phyloP scores from a whole-genome alignment of 2,888 invertebrate species.

The Erebia epiphron region DNA sequence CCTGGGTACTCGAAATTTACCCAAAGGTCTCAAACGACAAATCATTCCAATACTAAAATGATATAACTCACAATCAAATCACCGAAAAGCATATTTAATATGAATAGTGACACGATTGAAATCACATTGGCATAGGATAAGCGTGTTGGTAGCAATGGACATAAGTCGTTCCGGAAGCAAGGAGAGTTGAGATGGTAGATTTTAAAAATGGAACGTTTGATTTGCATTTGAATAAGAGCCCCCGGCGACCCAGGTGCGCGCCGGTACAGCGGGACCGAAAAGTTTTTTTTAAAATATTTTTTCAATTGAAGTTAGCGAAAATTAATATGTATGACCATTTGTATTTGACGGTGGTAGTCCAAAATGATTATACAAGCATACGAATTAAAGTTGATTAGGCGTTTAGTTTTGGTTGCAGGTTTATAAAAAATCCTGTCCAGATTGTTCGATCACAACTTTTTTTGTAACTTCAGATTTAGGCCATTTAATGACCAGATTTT shows the following conservation, averaged over 20 bases:
- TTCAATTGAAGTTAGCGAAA: conserved; percentile 47
- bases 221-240: conserved; percentile 84
- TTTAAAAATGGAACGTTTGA: conserved; percentile 84
- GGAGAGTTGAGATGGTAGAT: conserved; percentile 80
- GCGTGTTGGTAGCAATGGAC: conserved; percentile 65
- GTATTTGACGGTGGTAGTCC: conserved; percentile 58
- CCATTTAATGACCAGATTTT: background rate
- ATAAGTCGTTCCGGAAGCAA: conserved; percentile 81
- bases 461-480: background rate
- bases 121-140: conserved; percentile 44
- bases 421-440: background rate
- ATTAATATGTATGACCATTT: conserved; percentile 69
- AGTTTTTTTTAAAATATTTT: conserved; percentile 52
- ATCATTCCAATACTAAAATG: conserved; percentile 45
- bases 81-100: conserved; percentile 44
- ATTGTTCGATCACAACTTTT: background rate
- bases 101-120: conserved; percentile 41
- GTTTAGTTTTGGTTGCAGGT: background rate
- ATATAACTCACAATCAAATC: conserved; percentile 45
- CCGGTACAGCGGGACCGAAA: conserved; percentile 69
- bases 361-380: conserved; percentile 61
- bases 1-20: conserved; percentile 81
- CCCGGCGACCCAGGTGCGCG: conserved; percentile 81
- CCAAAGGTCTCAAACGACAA: conserved; percentile 81
- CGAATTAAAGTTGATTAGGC: conserved; percentile 45